Conservation (phyloP, 35 echinoderm and acorn worm genomes). For the Heliocidaris tuberculata region DNA sequence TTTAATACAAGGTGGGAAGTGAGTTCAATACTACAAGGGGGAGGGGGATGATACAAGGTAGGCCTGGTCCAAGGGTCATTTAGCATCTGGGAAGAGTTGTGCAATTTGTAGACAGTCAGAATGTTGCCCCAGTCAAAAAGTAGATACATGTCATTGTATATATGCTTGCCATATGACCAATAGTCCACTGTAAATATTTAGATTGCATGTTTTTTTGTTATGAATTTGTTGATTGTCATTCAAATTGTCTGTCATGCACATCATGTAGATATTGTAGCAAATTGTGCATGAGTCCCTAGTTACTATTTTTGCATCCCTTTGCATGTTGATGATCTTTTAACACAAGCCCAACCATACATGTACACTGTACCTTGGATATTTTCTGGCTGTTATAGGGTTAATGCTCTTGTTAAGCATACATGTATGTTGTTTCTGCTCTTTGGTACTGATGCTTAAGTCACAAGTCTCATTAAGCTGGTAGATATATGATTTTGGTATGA, state of each 20-base stretch:
- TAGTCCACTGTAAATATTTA: background rate
- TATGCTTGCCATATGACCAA: background rate
- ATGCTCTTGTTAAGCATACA: too few relatives aligned
- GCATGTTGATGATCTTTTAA: background rate
- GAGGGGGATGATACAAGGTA: too few relatives aligned
- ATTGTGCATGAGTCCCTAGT: background rate
- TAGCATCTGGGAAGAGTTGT: background rate
- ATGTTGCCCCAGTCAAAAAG: background rate
- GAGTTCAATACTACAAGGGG: too few relatives aligned
- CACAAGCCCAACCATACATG: background rate
- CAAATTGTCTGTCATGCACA: background rate
- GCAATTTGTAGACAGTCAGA: background rate
- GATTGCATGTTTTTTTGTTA: background rate
- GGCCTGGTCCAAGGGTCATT: too few relatives aligned
- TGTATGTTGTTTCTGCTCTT: too few relatives aligned
- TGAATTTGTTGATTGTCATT: slow-evolving; percentile 11
- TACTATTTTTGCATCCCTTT: background rate
- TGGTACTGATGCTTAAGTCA: too few relatives aligned
- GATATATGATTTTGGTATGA: too few relatives aligned
- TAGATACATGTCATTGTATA: background rate
- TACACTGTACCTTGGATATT: too few relatives aligned
- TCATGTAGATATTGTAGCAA: background rate
- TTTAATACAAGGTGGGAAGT: too few relatives aligned
- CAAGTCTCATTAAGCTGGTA: too few relatives aligned
- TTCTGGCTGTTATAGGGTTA: too few relatives aligned